These are phyloP conservation scores for Sebastes elongatus DNA, from an alignment of 2,797 vertebrate genomes.

Conservation along the genomic window DNA sequence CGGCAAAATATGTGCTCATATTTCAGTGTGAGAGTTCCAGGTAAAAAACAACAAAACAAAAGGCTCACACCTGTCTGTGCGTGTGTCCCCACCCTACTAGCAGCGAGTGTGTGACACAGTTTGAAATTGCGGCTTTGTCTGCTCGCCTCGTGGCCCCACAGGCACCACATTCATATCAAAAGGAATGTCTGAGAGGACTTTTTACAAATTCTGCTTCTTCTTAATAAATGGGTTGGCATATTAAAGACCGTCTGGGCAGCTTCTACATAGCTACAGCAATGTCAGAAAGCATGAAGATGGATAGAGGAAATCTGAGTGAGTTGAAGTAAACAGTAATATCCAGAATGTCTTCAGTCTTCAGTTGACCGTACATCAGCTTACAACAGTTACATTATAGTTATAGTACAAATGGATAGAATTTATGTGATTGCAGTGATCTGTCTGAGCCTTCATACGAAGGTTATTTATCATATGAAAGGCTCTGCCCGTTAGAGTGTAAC, in stretches of 20 bases:
- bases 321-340: neutral
- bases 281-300: neutral
- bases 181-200: constrained; percentile 12
- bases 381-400: neutral
- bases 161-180: neutral
- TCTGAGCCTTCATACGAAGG: neutral
- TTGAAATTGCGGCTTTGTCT: constrained; percentile 10
- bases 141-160: fast-evolving
- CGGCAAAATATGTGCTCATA: neutral
- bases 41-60: constrained; percentile 22
- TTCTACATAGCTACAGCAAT: neutral
- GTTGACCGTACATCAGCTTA: neutral
- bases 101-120: neutral
- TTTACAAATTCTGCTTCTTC: constrained; percentile 25
- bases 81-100: constrained; percentile 35
- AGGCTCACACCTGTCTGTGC: constrained; percentile 40
- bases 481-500: neutral
- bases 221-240: neutral
- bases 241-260: neutral
- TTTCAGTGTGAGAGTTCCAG: neutral
- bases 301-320: neutral
- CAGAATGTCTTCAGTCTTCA: neutral
- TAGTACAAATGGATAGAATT: neutral
- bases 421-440: neutral
- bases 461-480: neutral